phyloP scores from a whole-genome alignment of 2,888 invertebrate species.

The Petrolisthes manimaculis region DNA sequence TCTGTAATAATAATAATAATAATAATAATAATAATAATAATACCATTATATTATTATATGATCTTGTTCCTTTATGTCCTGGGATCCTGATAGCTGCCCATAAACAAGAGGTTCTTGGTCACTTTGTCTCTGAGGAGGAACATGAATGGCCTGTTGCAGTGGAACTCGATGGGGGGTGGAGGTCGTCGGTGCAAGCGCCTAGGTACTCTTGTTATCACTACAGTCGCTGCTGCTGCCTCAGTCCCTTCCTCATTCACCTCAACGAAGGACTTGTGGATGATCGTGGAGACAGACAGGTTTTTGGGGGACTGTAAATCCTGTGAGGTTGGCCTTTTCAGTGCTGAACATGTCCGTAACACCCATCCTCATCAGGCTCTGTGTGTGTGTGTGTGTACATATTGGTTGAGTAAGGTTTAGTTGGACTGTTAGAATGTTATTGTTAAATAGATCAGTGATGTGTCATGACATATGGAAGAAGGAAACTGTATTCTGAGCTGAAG shows the following conservation, averaged over 20 bases:
- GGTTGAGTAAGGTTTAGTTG: neutral
- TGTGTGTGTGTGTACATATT: neutral
- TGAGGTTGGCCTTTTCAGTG: conserved; percentile 76
- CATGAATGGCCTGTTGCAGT: conserved; percentile 66
- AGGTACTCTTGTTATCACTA: no score
- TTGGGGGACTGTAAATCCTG: conserved; percentile 74
- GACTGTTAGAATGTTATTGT: no score
- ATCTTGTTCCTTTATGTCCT: neutral
- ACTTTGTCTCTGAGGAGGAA: conserved; percentile 66
- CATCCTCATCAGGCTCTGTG: conserved; percentile 69
- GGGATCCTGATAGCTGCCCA: conserved; percentile 65
- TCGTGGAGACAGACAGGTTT: conserved; percentile 77
- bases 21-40: no score
- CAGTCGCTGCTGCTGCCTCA: conserved; percentile 81
- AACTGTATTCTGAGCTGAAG: no score
- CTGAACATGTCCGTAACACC: conserved; percentile 80
- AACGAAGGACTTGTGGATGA: conserved; percentile 86
- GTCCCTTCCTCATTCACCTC: conserved; percentile 90
- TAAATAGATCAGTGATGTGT: no score
- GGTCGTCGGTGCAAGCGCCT: no score
- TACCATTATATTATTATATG: no score
- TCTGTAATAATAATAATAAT: no score
- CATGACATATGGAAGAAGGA: no score
- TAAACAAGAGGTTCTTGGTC: conserved; percentile 65
- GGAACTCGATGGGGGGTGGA: conserved; percentile 41